Percentiles rank a stretch among this genome's conserved stretches.
Evolutionary conservation across 2,888 invertebrate species (phyloP).

Genomic region (Agonopterix arenella): DNA sequence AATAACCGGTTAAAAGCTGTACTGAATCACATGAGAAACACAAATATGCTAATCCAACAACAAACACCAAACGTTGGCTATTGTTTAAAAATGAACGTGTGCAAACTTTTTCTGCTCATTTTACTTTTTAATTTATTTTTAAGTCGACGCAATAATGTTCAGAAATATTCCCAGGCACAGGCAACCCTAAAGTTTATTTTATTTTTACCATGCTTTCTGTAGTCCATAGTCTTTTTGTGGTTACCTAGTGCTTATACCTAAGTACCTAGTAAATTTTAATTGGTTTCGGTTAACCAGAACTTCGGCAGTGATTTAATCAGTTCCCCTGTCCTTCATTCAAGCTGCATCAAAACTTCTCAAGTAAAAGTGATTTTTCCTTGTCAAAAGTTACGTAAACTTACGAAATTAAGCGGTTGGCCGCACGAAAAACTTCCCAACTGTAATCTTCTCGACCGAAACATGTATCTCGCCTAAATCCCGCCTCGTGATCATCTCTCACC

Average conservation of each 20-base stretch:
- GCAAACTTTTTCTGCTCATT: slow-evolving; percentile 31
- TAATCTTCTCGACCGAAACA: slow-evolving; percentile 5
- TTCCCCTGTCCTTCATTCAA: too few species aligned
- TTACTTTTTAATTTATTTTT: slow-evolving; percentile 24
- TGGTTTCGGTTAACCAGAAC: too few species aligned
- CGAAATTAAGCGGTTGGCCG: background rate
- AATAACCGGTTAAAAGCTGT: slow-evolving; percentile 1
- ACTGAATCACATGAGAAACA: slow-evolving; percentile 54
- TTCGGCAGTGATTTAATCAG: too few species aligned
- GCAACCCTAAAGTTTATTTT: background rate
- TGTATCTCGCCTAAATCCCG: slow-evolving; percentile 10
- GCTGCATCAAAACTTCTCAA: too few species aligned
- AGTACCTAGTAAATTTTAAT: too few species aligned
- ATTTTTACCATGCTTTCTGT: too few species aligned
- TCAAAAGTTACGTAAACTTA: slow-evolving; percentile 15
- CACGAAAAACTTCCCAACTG: slow-evolving; percentile 4
- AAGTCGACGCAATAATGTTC: slow-evolving; percentile 20
- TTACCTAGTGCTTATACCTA: too few species aligned
- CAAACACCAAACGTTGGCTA: slow-evolving; percentile 46
- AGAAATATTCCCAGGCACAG: slow-evolving; percentile 22
- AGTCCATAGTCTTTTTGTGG: too few species aligned
- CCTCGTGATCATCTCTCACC: slow-evolving; percentile 11
- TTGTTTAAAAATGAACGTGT: slow-evolving; percentile 54
- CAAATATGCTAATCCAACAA: slow-evolving; percentile 59
- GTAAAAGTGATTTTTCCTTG: too few species aligned